phyloP scores from a whole-genome alignment of 2,113 vertebrate genomes.

The Orthonyx spaldingii region DNA sequence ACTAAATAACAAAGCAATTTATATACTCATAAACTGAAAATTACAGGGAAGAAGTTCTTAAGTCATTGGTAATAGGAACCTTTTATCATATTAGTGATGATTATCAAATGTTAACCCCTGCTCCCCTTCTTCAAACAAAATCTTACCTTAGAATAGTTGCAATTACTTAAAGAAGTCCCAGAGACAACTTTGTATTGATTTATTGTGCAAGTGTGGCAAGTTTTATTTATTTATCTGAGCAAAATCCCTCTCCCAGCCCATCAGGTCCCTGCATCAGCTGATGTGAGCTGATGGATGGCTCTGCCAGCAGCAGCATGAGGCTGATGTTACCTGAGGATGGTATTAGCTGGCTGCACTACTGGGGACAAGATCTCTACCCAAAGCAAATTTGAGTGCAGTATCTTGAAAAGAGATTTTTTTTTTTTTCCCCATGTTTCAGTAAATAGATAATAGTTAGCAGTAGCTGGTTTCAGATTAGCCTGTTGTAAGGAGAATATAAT shows the following conservation, averaged over 20 bases:
- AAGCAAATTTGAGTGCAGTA: not conserved
- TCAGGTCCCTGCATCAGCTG: not conserved
- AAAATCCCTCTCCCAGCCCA: not conserved
- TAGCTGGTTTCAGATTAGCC: not conserved
- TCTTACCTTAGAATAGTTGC: not conserved
- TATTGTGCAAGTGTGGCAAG: not conserved
- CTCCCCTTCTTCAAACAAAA: not conserved
- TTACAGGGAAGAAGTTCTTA: constrained; percentile 10
- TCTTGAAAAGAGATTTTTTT: not conserved
- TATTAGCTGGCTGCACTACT: not conserved
- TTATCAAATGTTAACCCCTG: constrained; percentile 1
- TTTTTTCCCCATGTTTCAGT: not conserved
- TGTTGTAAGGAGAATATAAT: not conserved
- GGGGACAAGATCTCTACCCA: not conserved
- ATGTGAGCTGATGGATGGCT: not conserved
- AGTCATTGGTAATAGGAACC: constrained; percentile 20
- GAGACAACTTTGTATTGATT: not conserved
- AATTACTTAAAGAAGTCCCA: not conserved
- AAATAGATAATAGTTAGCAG: not conserved
- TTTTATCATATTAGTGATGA: constrained; percentile 43
- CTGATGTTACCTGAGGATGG: not conserved
- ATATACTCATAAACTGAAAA: constrained; percentile 52
- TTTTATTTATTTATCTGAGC: not conserved
- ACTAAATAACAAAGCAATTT: constrained; percentile 62
- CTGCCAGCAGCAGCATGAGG: not conserved